These are phyloP conservation scores for Calameuta filiformis DNA, from an alignment of 2,888 invertebrate species.

Conservation along the genomic window DNA sequence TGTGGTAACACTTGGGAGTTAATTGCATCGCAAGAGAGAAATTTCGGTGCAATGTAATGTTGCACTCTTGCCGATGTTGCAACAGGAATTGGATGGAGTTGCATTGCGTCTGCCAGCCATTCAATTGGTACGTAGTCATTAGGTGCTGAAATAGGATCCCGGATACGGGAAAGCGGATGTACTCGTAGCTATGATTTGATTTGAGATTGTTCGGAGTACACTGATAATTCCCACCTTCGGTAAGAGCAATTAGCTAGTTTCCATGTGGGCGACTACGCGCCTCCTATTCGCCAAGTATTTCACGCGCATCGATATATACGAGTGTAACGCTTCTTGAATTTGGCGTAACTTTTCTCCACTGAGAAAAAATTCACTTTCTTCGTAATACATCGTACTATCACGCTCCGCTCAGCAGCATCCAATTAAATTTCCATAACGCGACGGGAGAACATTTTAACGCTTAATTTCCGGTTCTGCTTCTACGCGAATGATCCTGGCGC, in stretches of 20 bases:
- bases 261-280: background rate
- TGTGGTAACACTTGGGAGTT: background rate
- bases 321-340: background rate
- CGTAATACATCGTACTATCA: background rate
- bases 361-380: background rate
- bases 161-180: background rate
- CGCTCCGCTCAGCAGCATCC: conserved; percentile 28
- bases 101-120: background rate
- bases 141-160: background rate
- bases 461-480: background rate
- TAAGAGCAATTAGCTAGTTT: background rate
- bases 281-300: background rate
- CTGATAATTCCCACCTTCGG: background rate
- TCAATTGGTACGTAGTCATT: conserved; percentile 1
- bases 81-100: background rate
- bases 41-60: background rate
- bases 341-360: background rate
- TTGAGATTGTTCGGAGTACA: background rate
- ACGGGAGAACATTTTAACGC: background rate
- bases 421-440: conserved; percentile 39
- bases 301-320: background rate
- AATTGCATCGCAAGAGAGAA: background rate
- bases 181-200: background rate
- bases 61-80: background rate
- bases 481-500: background rate